Evolutionary conservation across 2,113 vertebrate genomes (phyloP).

Genomic region (Oryzias javanicus): DNA sequence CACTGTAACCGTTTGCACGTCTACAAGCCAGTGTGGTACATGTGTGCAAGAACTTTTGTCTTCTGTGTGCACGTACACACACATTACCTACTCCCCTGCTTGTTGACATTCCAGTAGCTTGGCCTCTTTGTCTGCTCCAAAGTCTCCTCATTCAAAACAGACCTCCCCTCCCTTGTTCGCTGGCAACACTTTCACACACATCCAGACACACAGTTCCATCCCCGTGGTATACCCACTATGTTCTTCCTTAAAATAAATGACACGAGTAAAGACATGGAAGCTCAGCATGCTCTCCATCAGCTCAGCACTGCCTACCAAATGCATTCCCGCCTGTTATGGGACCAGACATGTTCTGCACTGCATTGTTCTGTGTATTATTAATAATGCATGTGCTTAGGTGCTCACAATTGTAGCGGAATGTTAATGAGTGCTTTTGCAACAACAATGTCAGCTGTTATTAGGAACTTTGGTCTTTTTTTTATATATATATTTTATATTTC

Average conservation of each 20-base stretch:
- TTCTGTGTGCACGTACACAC: background rate
- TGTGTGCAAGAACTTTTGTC: conserved; percentile 6
- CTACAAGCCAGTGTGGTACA: conserved; percentile 5
- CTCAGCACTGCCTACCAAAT: background rate
- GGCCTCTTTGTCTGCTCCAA: conserved; percentile 51
- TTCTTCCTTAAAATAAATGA: background rate
- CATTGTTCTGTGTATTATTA: background rate
- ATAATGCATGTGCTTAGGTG: conserved; percentile 7
- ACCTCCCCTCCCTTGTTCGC: conserved; percentile 11
- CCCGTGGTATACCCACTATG: background rate
- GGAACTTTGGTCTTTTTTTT: background rate
- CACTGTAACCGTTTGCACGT: conserved; percentile 17
- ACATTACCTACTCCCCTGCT: conserved; percentile 24
- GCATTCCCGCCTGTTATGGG: background rate
- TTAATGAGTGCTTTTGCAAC: no score
- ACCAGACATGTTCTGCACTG: background rate
- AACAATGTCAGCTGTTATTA: background rate
- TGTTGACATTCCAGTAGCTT: conserved; percentile 72
- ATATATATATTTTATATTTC: no score
- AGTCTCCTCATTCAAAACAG: conserved; percentile 62
- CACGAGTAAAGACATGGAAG: conserved; percentile 16
- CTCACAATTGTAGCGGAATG: background rate
- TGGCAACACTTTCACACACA: conserved; percentile 8
- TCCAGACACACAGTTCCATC: background rate
- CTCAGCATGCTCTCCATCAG: conserved; percentile 8